Evolutionary conservation across 2,888 invertebrate genomes (phyloP).

Genomic region (Hydrotaea cyrtoneurina): DNA sequence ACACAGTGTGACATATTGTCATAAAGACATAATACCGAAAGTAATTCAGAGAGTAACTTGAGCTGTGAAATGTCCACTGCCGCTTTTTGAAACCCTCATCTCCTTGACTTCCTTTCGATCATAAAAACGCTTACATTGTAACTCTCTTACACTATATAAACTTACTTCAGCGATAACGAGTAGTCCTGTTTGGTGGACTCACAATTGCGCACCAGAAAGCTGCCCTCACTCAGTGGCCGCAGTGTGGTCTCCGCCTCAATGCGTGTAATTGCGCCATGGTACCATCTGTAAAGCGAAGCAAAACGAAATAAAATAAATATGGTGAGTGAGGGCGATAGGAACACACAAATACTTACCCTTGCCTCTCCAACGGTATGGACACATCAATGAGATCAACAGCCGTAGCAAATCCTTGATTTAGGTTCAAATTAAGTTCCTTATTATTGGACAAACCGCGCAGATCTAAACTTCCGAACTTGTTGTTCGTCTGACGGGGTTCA

Average conservation of each 20-base stretch:
- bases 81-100: too few relatives aligned
- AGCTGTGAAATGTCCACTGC: too few relatives aligned
- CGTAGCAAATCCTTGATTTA: constrained; percentile 82
- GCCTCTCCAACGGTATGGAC: constrained; percentile 90
- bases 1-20: too few relatives aligned
- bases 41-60: too few relatives aligned
- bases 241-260: constrained; percentile 95
- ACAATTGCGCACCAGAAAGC: constrained; percentile 96
- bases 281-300: constrained; percentile 86
- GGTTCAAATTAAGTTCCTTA: constrained; percentile 86
- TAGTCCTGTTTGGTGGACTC: constrained; percentile 96
- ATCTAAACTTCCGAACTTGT: constrained; percentile 80
- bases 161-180: constrained; percentile 96
- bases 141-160: constrained; percentile 68
- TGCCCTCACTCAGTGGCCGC: constrained; percentile 92
- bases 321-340: not conserved
- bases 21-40: too few relatives aligned
- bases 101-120: too few relatives aligned
- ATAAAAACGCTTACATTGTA: too few relatives aligned
- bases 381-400: constrained; percentile 90
- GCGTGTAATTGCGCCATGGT: constrained; percentile 95
- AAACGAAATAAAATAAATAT: too few relatives aligned
- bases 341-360: constrained; percentile 85
- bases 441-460: constrained; percentile 80
- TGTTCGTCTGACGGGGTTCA: constrained; percentile 79